Base-by-base conservation (phyloP, 2,113 vertebrate species). In the Neodontobutis hainanensis region DNA sequence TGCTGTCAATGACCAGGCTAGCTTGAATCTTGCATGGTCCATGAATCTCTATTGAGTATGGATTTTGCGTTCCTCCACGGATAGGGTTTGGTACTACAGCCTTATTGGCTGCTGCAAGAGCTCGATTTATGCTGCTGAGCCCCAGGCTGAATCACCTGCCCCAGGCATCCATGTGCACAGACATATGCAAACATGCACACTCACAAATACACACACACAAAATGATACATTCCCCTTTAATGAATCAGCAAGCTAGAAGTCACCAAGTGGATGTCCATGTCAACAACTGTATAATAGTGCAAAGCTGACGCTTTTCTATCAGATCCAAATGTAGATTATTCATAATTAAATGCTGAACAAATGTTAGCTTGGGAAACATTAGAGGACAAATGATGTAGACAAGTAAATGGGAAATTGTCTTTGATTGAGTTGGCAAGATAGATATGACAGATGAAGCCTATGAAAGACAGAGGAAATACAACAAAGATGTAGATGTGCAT, bases 1-100 rank as follows among this genome's bases (percentile, higher is more conserved):
- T 84, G 77, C 80, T 77, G 81, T 88, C 89, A 61, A 89, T 89
- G 86, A 71, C 61, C 66, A 42, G 69, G 72, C 67, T 75, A 79
- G 82, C 71, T 83, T 83, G 87, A 86, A 85, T 89, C 85, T 86
- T 87, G 88, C 82, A 83, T 84, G 85, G 79, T 87, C 82, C 84
- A 77, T 87, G 87, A 91, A 90, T 87, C 87, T 87, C 86, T 88
- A 81, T 82, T 81, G 82, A 81, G 87, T 90, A 90, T 88, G 70
- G 90, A 91, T 90, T 82, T 82, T 74, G 60, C 77, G 16, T 75
- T 81, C 62, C 78, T 70, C 57, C 68, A 6, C 63, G 52, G 75
- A 85, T 69, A 49, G 55, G 60, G 75, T 77, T 81, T 80, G 71
- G 83, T 88, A 81, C 79, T 76, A 6, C 68, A 14, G 61, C 68